Base-by-base conservation (phyloP, 1,140 invertebrate genomes). In the Caenorhabditis brenneri region DNA sequence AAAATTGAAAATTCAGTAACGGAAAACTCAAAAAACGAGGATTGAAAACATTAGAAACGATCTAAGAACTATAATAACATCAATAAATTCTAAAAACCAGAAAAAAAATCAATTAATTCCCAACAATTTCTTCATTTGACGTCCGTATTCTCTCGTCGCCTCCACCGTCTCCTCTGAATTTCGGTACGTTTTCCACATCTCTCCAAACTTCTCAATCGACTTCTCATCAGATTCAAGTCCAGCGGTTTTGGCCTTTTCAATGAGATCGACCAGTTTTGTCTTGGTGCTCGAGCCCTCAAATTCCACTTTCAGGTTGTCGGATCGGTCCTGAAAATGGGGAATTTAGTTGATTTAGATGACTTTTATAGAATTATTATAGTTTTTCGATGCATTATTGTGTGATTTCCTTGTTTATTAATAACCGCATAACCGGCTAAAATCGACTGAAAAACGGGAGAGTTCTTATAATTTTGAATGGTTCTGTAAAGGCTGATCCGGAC, bases 231-330 rank as follows among this genome's bases (percentile, higher is more conserved):
- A n/a, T 60, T 42, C 36, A 0, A 51, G n/a, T 16, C 79, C 84
- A n/a, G 39, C 58, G 24, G 22, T 69, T 29, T 78, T 94, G 94
- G 4, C 51, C 31, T 80, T 49, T 53, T 51, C 79, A 10, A 80
- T 31, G 19, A 80, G 24, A 16, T 80, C 48, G 1, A 31, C 27
- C 24, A 80, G 33, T 55, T 80, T 51, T 6, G 27, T 53, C 16
- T 80, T 55, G 46, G 48, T 55, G 2, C 4, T n/a, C 9, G 79
- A 80, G n/a, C 79, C 79, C 6, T 51, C 48, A 48, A 80, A 80
- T 53, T 42, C 48, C 16, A 80, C 39, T 53, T 51, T 46, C 1
- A 80, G 48, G 29, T 51, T 39, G 79, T 80, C 79, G 19, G 48
- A 24, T 29, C 79, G 79, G 2, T 42, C 29, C 65, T 74, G 36